A percentile compares a stretch with the other conserved stretches of the same genome.
Evolutionary conservation across 2,113 vertebrate genomes (phyloP).

Genomic region (Macrotus californicus): DNA sequence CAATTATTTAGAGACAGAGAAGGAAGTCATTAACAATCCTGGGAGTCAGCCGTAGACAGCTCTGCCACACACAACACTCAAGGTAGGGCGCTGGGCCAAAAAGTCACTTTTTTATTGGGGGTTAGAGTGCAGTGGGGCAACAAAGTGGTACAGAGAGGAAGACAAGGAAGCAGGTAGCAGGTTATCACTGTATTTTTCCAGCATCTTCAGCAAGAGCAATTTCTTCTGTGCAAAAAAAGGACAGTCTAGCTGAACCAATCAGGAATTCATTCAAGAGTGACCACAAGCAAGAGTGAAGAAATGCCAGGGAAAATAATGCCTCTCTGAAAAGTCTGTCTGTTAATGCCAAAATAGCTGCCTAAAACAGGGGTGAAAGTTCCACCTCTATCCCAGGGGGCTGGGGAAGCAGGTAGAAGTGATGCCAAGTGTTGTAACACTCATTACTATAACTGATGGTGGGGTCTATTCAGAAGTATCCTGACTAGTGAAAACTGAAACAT

Average conservation of each 20-base stretch:
- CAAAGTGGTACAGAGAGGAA: not conserved
- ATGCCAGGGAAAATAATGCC: not conserved
- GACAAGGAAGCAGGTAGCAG: not conserved
- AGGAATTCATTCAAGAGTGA: constrained; percentile 23
- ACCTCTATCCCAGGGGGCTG: not conserved
- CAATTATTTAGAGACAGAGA: constrained; percentile 65
- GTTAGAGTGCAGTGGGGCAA: not conserved
- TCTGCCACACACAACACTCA: constrained; percentile 33
- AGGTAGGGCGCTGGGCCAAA: constrained; percentile 23
- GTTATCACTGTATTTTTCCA: not conserved
- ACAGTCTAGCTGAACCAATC: not conserved
- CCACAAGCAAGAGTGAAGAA: not conserved
- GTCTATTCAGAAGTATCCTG: not conserved
- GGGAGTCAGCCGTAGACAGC: constrained; percentile 55
- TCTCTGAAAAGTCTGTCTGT: constrained; percentile 22
- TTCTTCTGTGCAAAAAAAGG: constrained; percentile 22
- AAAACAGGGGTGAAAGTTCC: not conserved
- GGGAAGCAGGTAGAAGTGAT: not conserved
- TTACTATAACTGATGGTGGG: not conserved
- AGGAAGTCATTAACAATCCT: constrained; percentile 69
- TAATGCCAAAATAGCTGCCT: constrained; percentile 1
- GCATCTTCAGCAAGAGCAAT: constrained; percentile 24
- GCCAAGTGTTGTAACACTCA: not conserved
- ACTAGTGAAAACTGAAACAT: not conserved
- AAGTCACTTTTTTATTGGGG: constrained; percentile 18